Evolutionary conservation across 2,113 vertebrate species (phyloP).

Genomic region (Xenopus borealis): DNA sequence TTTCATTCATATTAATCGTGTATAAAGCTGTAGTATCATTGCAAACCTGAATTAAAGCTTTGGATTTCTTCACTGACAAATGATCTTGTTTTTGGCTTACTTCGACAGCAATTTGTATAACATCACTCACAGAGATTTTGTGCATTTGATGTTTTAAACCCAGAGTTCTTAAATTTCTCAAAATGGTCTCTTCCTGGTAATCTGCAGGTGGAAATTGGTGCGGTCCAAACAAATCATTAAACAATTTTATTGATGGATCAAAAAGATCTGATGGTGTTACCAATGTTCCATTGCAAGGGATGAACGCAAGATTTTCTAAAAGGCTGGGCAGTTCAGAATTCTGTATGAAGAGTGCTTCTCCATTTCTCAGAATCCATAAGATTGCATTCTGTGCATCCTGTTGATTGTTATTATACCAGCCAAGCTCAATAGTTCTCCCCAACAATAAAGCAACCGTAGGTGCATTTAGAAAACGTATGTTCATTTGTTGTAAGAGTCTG

Average conservation of each 20-base stretch:
- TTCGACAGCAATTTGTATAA: conserved; percentile 60
- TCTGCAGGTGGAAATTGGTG: conserved; percentile 63
- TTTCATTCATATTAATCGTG: conserved; percentile 50
- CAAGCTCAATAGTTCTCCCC: conserved; percentile 54
- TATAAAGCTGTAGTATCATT: conserved; percentile 61
- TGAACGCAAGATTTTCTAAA: conserved; percentile 54
- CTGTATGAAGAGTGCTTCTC: conserved; percentile 66
- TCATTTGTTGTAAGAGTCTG: conserved; percentile 63
- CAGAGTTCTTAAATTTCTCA: conserved; percentile 61
- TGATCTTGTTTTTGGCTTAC: conserved; percentile 51
- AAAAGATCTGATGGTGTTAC: conserved; percentile 56
- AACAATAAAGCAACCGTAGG: conserved; percentile 57
- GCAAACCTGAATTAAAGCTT: conserved; percentile 62
- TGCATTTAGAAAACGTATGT: conserved; percentile 53
- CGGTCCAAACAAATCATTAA: conserved; percentile 65
- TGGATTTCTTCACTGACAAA: conserved; percentile 52
- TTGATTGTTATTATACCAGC: conserved; percentile 11
- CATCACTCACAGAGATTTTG: conserved; percentile 58
- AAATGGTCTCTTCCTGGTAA: conserved; percentile 55
- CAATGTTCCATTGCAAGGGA: conserved; percentile 44
- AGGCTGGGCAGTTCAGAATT: conserved; percentile 53
- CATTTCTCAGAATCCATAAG: conserved; percentile 72
- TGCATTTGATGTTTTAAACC: conserved; percentile 63
- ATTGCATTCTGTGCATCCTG: conserved; percentile 60
- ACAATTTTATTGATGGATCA: conserved; percentile 61